phyloP scores from a whole-genome alignment of 2,797 vertebrate species.

The Onychomys leucogaster region DNA sequence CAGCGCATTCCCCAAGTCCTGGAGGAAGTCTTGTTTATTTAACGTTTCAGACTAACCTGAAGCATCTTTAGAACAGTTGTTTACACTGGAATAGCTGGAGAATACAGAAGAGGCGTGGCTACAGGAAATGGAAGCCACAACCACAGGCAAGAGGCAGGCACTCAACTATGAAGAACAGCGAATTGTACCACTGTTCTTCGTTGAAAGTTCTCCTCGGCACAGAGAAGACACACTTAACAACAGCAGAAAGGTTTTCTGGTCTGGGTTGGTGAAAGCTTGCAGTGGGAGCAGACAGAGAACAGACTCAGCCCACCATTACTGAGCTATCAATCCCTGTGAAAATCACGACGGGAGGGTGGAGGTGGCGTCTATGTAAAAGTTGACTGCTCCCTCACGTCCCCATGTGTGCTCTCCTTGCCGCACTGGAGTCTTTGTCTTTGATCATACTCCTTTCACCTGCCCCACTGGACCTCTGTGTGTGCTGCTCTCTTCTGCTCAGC shows the following conservation, averaged over 20 bases:
- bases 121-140: neutral
- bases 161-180: neutral
- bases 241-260: neutral
- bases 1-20: neutral
- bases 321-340: neutral
- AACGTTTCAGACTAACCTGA: neutral
- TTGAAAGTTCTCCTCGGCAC: neutral
- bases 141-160: neutral
- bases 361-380: neutral
- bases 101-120: neutral
- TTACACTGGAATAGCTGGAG: neutral
- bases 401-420: neutral
- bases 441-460: neutral
- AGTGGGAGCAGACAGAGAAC: neutral
- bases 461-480: neutral
- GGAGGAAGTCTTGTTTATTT: neutral
- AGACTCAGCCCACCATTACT: neutral
- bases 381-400: neutral
- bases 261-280: neutral
- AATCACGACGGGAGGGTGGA: fast-evolving
- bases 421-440: neutral
- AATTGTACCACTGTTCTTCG: neutral
- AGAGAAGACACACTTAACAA: neutral
- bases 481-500: neutral
- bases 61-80: neutral